Base-by-base conservation (phyloP, 1,140 invertebrate species). In the Zaprionus lachaisei region DNA sequence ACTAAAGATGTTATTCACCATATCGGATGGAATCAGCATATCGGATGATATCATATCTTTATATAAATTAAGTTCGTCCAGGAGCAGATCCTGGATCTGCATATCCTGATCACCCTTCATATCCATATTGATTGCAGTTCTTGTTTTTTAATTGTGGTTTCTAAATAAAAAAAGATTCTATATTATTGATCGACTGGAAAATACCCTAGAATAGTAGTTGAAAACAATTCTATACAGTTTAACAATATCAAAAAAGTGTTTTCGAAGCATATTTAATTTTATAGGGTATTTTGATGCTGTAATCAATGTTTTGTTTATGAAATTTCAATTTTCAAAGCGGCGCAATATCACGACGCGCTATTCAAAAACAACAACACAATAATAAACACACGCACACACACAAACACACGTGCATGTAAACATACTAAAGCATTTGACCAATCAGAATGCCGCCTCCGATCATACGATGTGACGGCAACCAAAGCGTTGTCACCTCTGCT, bases 31-130 rank as follows among this genome's bases (percentile, higher is more conserved):
- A 34, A 92, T 72, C 67, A 92, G 26, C 83, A 92, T 91, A 41
- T 92, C 91, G 5, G 80, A 72, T 20, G 89, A 79, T 44, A 92
- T 72, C 67, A 91, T 91, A 31, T 92, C 92, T 20, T 92, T 91
- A 6, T 92, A 86, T 11, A 92, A 78, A 6, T 89, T 89, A 2
- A 92, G 67, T 65, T 92, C 92, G 61, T 89, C 77, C 57, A 90
- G 91, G 56, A 79, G 75, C 14, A 87, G 70, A 47, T 82, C 89
- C 74, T 87, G 5, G 69, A 38, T 38, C 68, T 49, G 28, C 71
- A 79, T 73, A 15, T 76, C 80, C 80, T 74, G 58, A 12, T 74
- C 38, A n/a, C 20, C 31, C 34, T 54, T 72, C 34, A 63, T 51
- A 22, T 64, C 57, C 17, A 64, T 58, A 26, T 41, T 55, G 12